These are phyloP conservation scores for Toxostoma redivivum DNA, from an alignment of 2,113 vertebrate genomes.

Conservation along the genomic window DNA sequence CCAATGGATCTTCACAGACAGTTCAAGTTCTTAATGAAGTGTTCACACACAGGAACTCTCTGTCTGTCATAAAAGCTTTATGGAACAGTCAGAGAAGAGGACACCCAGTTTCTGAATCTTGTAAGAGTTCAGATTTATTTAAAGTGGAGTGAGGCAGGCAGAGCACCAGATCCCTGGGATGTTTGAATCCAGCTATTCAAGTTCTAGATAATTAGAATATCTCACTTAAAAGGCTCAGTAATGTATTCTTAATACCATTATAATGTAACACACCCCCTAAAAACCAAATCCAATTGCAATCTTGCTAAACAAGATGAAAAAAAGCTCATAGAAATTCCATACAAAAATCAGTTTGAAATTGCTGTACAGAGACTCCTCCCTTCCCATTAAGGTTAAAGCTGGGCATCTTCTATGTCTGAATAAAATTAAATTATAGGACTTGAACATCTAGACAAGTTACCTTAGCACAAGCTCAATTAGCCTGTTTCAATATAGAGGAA, in stretches of 20 bases:
- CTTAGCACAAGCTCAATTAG: not conserved
- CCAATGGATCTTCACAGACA: not conserved
- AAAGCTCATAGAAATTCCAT: not conserved
- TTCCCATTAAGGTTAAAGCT: not conserved
- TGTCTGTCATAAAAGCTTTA: not conserved
- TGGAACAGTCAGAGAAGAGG: not conserved
- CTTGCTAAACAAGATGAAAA: not conserved
- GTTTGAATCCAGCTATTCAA: not conserved
- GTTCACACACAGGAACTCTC: not conserved
- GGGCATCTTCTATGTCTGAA: rapidly evolving
- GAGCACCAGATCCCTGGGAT: not conserved
- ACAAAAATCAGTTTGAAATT: not conserved
- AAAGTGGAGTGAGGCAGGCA: not conserved
- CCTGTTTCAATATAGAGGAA: not conserved
- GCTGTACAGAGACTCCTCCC: not conserved
- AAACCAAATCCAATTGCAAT: not conserved
- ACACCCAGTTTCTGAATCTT: not conserved
- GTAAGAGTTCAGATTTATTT: not conserved
- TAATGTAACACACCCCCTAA: not conserved
- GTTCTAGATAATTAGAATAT: not conserved
- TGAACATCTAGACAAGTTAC: not conserved
- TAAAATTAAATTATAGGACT: not conserved
- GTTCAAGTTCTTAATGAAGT: not conserved
- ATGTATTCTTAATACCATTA: not conserved
- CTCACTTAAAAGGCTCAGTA: not conserved